A percentile compares a stretch with the other conserved stretches of the same genome.
Evolutionary conservation across 30 jellyfish, hydroid and myxozoan species (phyloP).

Genomic region (Turritopsis rubra): DNA sequence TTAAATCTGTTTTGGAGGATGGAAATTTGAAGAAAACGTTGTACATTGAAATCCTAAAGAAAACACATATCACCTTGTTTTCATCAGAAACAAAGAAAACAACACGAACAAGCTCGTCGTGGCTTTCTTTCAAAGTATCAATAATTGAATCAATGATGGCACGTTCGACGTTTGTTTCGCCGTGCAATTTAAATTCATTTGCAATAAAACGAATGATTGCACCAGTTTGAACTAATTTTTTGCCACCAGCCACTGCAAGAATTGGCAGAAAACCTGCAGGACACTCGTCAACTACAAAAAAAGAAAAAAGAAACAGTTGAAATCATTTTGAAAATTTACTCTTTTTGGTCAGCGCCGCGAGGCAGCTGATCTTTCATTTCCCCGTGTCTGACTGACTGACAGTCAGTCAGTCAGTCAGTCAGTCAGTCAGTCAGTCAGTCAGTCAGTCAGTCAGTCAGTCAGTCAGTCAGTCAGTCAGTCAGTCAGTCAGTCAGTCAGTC

Average conservation of each 20-base stretch:
- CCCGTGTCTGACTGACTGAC: no score
- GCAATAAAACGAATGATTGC: conserved; percentile 16
- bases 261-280: conserved; percentile 11
- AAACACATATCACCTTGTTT: conserved; percentile 18
- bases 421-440: no score
- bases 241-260: neutral
- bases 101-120: neutral
- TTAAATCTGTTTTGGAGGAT: neutral
- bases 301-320: neutral
- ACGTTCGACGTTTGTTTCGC: conserved; percentile 18
- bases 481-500: no score
- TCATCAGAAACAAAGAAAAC: neutral
- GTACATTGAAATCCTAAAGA: no score
- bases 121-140: neutral
- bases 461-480: no score
- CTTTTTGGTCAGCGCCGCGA: no score
- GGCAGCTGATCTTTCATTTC: no score
- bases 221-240: neutral
- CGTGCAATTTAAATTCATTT: conserved; percentile 3
- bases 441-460: no score
- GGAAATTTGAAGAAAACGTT: neutral
- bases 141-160: neutral
- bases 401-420: no score
- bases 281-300: conserved; percentile 3
- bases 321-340: no score